Evolutionary conservation across 2,113 vertebrate species (phyloP).

Genomic region (Spea bombifrons): DNA sequence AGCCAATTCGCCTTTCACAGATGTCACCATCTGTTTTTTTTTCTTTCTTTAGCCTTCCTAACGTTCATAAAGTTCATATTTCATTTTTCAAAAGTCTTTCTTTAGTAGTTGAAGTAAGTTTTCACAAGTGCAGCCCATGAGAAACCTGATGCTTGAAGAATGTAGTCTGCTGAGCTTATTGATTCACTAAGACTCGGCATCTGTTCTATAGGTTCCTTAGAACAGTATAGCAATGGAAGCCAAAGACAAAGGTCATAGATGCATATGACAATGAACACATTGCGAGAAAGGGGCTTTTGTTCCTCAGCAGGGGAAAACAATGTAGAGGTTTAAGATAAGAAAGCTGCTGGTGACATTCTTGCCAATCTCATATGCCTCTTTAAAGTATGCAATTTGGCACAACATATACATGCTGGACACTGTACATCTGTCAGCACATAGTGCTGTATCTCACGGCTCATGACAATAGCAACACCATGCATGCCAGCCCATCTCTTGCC

Average conservation of each 20-base stretch:
- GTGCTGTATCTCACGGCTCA: constrained; percentile 2
- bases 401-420: neutral
- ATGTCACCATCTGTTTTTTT: neutral
- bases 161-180: too few species aligned
- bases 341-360: neutral
- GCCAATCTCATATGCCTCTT: constrained; percentile 1
- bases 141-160: neutral
- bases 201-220: neutral
- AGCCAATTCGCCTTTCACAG: neutral
- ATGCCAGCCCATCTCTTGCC: neutral
- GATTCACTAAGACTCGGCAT: neutral
- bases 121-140: neutral
- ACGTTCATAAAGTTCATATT: neutral
- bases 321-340: constrained; percentile 10
- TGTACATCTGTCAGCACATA: constrained; percentile 15
- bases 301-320: neutral
- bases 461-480: neutral
- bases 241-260: neutral
- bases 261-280: too few species aligned
- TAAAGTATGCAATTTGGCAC: neutral
- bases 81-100: neutral
- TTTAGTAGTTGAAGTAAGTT: constrained; percentile 1
- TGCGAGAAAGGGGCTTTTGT: neutral
- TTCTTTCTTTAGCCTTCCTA: neutral
- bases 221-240: neutral